These are phyloP conservation scores for Drosophila repletoides DNA, from an alignment of 1,140 invertebrate genomes.

Conservation along the genomic window DNA sequence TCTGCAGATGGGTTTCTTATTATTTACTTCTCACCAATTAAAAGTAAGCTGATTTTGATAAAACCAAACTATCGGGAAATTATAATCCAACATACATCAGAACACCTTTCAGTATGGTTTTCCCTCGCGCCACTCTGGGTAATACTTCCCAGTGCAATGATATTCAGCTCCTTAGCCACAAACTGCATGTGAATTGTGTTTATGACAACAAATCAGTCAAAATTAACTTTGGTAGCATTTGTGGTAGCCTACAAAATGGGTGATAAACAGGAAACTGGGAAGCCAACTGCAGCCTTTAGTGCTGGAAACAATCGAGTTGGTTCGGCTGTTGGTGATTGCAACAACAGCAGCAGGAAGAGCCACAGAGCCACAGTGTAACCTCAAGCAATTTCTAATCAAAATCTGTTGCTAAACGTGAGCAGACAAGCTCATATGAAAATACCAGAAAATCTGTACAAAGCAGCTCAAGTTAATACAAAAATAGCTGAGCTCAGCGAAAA, in stretches of 20 bases:
- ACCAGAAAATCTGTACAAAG: constrained; percentile 55
- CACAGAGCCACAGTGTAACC: constrained; percentile 24
- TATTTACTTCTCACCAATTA: too few species aligned
- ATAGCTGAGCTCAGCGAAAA: constrained; percentile 58
- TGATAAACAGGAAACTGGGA: background rate
- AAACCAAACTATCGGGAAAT: background rate
- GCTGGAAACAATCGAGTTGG: constrained; percentile 4
- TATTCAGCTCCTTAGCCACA: too few species aligned
- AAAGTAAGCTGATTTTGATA: background rate
- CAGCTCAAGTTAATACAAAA: constrained; percentile 65
- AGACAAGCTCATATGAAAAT: constrained; percentile 55
- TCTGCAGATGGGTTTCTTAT: too few species aligned
- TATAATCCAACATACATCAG: background rate
- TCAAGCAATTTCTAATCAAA: constrained; percentile 68
- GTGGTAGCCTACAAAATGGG: too few species aligned
- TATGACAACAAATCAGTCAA: too few species aligned
- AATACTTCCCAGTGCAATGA: too few species aligned
- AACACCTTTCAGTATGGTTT: too few species aligned
- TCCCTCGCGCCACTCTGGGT: too few species aligned
- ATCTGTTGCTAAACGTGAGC: constrained; percentile 31
- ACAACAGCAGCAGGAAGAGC: background rate
- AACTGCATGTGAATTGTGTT: too few species aligned
- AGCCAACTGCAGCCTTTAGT: background rate
- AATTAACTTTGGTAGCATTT: too few species aligned
- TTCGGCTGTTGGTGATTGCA: too few species aligned